Percentiles rank a stretch among this genome's conserved stretches.
Evolutionary conservation across 2,888 invertebrate genomes (phyloP).

Genomic region (Axea sp.): DNA sequence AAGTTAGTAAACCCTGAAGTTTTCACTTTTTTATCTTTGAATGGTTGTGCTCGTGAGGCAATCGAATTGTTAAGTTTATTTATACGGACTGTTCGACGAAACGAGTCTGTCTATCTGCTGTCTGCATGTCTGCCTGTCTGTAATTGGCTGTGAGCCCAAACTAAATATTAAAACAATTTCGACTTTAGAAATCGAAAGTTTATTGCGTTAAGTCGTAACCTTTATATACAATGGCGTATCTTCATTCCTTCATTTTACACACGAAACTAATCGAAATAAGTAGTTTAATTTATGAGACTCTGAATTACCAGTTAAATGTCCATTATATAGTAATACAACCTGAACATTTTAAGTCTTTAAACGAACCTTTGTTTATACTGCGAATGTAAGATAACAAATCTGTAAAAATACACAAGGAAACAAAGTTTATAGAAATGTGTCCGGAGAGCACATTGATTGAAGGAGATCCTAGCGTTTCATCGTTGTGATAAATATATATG

Average conservation of each 20-base stretch:
- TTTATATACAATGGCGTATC: constrained; percentile 59
- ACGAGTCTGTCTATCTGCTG: constrained; percentile 52
- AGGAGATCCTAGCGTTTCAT: constrained; percentile 68
- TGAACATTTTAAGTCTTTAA: constrained; percentile 36
- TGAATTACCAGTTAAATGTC: constrained; percentile 52
- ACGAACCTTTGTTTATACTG: constrained; percentile 48
- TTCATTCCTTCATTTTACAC: constrained; percentile 61
- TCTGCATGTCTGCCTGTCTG: constrained; percentile 63
- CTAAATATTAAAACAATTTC: constrained; percentile 59
- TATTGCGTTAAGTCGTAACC: constrained; percentile 58
- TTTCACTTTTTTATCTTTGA: constrained; percentile 51
- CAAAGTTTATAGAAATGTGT: constrained; percentile 47
- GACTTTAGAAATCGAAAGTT: constrained; percentile 60
- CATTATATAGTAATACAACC: constrained; percentile 40
- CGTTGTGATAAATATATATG: constrained; percentile 66
- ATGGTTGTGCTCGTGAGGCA: constrained; percentile 9
- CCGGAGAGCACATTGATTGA: constrained; percentile 40
- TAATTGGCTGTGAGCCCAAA: constrained; percentile 65
- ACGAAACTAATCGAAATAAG: constrained; percentile 48
- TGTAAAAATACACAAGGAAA: constrained; percentile 50
- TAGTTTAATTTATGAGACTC: constrained; percentile 43
- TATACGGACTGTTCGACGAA: constrained; percentile 31
- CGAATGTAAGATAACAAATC: constrained; percentile 55
- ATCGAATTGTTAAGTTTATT: constrained; percentile 22
- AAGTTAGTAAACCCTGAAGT: constrained; percentile 19